phyloP scores from a whole-genome alignment of 2,113 vertebrate genomes.

The Gorsachius goisagi region DNA sequence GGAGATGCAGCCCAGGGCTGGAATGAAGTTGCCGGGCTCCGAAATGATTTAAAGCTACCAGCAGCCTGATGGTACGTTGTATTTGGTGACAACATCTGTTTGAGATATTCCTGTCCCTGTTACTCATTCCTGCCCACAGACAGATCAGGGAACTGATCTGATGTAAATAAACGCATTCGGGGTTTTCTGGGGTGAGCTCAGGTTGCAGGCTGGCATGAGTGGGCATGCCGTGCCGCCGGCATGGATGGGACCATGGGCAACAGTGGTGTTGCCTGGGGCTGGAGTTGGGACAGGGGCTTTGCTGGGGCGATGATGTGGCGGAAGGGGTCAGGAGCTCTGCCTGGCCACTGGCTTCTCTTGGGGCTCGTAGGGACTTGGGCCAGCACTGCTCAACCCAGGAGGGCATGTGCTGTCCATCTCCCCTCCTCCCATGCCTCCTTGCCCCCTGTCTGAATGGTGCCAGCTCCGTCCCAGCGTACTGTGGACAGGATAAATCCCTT shows the following conservation, averaged over 20 bases:
- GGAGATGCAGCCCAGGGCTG: neutral
- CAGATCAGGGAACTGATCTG: neutral
- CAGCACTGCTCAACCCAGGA: neutral
- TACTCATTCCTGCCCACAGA: constrained; percentile 43
- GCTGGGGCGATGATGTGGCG: accelerated
- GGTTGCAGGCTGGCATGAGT: neutral
- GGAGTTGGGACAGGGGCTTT: neutral
- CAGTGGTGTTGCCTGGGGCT: neutral
- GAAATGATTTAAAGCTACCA: neutral
- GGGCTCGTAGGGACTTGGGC: neutral
- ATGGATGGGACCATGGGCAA: accelerated
- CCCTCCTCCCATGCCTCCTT: neutral
- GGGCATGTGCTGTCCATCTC: accelerated
- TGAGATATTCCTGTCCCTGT: constrained; percentile 17
- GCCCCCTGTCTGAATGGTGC: accelerated
- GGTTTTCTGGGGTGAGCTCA: constrained; percentile 24
- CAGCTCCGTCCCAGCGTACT: neutral
- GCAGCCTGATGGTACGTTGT: neutral
- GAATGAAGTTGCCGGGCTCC: neutral
- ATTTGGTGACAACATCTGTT: constrained; percentile 44
- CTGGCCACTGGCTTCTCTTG: accelerated
- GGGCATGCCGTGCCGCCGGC: accelerated
- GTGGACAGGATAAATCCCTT: neutral
- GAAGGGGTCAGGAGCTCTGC: neutral
- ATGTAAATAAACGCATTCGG: neutral